Conservation (phyloP, 2,888 invertebrate genomes). For the Acleris laterana region DNA sequence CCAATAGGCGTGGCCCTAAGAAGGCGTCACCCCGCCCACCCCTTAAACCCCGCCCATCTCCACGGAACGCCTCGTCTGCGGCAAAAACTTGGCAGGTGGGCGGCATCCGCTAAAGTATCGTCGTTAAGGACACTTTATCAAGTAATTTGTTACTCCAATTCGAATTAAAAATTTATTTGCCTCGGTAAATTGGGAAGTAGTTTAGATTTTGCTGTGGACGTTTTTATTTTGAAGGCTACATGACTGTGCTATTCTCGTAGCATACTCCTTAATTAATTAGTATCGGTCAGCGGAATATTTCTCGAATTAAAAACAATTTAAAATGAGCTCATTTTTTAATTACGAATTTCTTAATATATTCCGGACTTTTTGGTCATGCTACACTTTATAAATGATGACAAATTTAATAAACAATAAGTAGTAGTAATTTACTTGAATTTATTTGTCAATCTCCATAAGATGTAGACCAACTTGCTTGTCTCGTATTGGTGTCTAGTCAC, state of each 20-base stretch:
- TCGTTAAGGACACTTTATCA: constrained; percentile 81
- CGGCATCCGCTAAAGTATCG: constrained; percentile 71
- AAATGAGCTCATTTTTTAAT: too few species aligned
- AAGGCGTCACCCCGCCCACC: constrained; percentile 56
- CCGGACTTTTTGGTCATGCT: too few species aligned
- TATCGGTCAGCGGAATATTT: not conserved
- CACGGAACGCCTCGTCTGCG: constrained; percentile 56
- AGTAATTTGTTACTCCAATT: constrained; percentile 81
- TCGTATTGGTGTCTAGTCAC: too few species aligned
- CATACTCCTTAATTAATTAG: too few species aligned
- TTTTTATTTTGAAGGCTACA: constrained; percentile 11
- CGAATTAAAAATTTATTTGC: constrained; percentile 71
- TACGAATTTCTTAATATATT: too few species aligned
- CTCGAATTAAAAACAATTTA: too few species aligned
- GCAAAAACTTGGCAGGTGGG: constrained; percentile 79
- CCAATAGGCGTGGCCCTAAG: constrained; percentile 74
- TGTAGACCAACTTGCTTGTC: too few species aligned
- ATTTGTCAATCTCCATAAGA: too few species aligned
- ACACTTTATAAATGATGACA: too few species aligned
- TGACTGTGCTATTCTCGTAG: not conserved
- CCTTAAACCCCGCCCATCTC: constrained; percentile 57
- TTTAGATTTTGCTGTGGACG: constrained; percentile 28
- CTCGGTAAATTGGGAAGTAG: constrained; percentile 36
- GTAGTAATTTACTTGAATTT: too few species aligned
- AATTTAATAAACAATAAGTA: too few species aligned